Percentiles rank a stretch among this genome's conserved stretches.
phyloP scores from a whole-genome alignment of 2,797 vertebrate genomes.

The Psittacula echo region DNA sequence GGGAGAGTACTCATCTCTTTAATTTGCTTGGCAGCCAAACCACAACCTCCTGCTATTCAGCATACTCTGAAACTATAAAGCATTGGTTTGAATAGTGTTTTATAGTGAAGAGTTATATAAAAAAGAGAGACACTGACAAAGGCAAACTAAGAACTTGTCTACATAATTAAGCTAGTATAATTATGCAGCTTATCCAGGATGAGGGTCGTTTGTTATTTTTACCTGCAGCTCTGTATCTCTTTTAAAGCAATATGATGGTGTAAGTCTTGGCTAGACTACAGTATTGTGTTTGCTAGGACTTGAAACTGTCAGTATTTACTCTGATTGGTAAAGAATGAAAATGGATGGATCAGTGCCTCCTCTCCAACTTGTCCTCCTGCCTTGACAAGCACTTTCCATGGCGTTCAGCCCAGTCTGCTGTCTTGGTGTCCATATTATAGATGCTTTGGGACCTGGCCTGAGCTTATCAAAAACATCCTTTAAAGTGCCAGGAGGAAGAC shows the following conservation, averaged over 20 bases:
- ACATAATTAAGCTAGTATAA: neutral
- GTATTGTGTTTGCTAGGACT: neutral
- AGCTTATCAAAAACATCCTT: neutral
- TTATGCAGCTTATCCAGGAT: neutral
- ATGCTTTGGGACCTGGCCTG: neutral
- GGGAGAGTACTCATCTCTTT: neutral
- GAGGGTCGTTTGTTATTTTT: neutral
- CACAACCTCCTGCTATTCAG: constrained; percentile 9
- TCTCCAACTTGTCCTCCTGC: neutral
- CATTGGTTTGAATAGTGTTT: constrained; percentile 1
- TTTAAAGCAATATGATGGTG: neutral
- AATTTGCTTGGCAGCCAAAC: constrained; percentile 26
- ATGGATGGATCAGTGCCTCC: neutral
- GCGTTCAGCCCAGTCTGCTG: neutral
- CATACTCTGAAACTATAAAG: neutral
- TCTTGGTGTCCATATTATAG: neutral
- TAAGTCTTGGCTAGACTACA: neutral
- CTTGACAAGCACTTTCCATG: neutral
- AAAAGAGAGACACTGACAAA: neutral
- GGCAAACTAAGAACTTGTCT: neutral
- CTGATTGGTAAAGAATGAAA: neutral
- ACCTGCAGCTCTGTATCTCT: neutral
- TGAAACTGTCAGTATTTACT: neutral
- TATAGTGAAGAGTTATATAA: neutral
- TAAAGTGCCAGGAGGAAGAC: neutral